Evolutionary conservation across 2,113 vertebrate genomes (phyloP).

Genomic region (Pomatorhinus ruficollis): DNA sequence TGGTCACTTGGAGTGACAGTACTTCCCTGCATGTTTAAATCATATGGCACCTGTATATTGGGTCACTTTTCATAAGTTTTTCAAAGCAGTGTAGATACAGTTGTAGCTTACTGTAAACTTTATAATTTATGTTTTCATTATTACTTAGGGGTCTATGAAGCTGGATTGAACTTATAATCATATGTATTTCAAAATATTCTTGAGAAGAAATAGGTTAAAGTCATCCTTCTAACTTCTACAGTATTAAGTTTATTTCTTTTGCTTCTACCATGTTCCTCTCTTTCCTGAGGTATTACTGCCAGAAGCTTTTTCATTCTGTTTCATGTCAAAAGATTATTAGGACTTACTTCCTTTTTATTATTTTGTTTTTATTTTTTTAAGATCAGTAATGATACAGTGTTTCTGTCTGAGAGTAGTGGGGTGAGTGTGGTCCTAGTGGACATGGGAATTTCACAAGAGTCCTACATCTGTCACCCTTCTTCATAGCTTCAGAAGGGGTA

Average conservation of each 20-base stretch:
- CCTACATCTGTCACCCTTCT: not conserved
- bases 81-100: not conserved
- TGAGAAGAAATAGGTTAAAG: not conserved
- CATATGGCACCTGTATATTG: accelerated
- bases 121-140: not conserved
- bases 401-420: not conserved
- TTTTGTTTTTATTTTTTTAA: not conserved
- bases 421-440: not conserved
- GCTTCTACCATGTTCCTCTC: not conserved
- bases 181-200: not conserved
- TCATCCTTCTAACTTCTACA: not conserved
- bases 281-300: not conserved
- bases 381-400: not conserved
- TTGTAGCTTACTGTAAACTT: not conserved
- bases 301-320: not conserved
- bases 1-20: not conserved
- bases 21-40: not conserved
- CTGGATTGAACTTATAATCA: not conserved
- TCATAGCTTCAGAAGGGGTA: not conserved
- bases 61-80: not conserved
- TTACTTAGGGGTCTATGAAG: not conserved
- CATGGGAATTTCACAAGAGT: not conserved
- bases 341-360: not conserved
- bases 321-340: not conserved
- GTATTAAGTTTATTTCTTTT: not conserved